Base-by-base conservation (phyloP, 2,113 vertebrate species). In the Tupaia chinensis region DNA sequence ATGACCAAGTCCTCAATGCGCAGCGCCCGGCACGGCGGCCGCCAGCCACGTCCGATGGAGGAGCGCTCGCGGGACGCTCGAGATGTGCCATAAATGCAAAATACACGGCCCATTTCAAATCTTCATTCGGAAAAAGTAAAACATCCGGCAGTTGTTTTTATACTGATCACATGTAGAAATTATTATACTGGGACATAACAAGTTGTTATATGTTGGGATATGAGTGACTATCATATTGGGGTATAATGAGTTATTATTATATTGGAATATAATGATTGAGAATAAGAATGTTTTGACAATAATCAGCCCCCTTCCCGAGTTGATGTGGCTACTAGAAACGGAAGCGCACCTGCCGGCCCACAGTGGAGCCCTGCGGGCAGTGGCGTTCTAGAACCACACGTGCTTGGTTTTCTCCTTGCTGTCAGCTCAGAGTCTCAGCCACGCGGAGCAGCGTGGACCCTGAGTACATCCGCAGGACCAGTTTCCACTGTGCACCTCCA, bases 1-100 rank as follows among this genome's bases (percentile, higher is more conserved):
- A 0, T 63, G 1, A 15, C 3, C 16, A 4, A 1, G 34, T 13
- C 32, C 23, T 9, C 4, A 11, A 9, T 16, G 7, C 6, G 12
- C 1, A 4, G 53, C 6, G 1, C 3, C 61, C 29, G 7, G 0
- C 0, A 12, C 0, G 17, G 58, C 3, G 1, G 61, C n/a, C 3
- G 7, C 13, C 9, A n/a, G 65, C 22, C 32, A 0, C 0, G 4
- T 8, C 27, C 5, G 53, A 23, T 11, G 1, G 1, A 1, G 25
- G 69, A 44, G 44, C 72, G 0, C 29, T 3, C 8, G 34, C 14
- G 23, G 11, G 15, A 12, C 4, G 32, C 2, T 12, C 32, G 83
- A 77, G 27, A 19, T 29, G 1, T 44, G 54, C 69, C 25, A 3
- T 53, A 16, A 14, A 8, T 19, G 2, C 34, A 14, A 53, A 53